phyloP scores from a whole-genome alignment of 1,140 invertebrate genomes.

The Maconellicoccus hirsutus region DNA sequence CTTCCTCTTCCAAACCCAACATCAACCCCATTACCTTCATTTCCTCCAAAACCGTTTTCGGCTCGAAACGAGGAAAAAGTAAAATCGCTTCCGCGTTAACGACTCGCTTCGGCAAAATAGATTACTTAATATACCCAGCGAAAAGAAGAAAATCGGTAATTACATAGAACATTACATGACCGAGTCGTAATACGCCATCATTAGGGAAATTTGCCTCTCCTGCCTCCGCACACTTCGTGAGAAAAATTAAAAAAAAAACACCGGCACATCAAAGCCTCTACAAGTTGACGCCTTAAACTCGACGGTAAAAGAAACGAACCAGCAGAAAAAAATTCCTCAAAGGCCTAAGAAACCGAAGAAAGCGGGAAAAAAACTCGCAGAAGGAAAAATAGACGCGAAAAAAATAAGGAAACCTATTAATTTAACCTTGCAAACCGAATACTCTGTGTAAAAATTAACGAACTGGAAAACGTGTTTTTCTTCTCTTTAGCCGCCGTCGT shows the following conservation, averaged over 20 bases:
- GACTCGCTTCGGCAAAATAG: too few relatives aligned
- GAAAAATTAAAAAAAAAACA: neutral
- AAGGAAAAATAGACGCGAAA: neutral
- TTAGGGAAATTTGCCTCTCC: neutral
- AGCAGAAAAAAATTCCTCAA: too few relatives aligned
- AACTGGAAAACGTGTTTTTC: slow-evolving; percentile 4
- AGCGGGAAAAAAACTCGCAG: neutral
- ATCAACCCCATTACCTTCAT: too few relatives aligned
- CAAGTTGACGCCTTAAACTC: neutral
- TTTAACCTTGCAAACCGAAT: neutral
- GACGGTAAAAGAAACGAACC: too few relatives aligned
- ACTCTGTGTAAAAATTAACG: neutral
- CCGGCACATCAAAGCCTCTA: neutral
- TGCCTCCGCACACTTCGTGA: too few relatives aligned
- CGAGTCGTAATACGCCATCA: neutral
- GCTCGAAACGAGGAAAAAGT: too few relatives aligned
- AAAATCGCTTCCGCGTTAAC: too few relatives aligned
- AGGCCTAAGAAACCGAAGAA: neutral
- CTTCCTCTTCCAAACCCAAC: too few relatives aligned
- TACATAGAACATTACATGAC: slow-evolving; percentile 1
- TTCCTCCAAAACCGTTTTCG: too few relatives aligned
- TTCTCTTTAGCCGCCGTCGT: neutral
- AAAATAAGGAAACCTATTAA: neutral
- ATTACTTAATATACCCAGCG: too few relatives aligned
- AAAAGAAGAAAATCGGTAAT: neutral